These are phyloP conservation scores for Ammodytes marinus DNA, from an alignment of 2,113 vertebrate species.

Conservation along the genomic window DNA sequence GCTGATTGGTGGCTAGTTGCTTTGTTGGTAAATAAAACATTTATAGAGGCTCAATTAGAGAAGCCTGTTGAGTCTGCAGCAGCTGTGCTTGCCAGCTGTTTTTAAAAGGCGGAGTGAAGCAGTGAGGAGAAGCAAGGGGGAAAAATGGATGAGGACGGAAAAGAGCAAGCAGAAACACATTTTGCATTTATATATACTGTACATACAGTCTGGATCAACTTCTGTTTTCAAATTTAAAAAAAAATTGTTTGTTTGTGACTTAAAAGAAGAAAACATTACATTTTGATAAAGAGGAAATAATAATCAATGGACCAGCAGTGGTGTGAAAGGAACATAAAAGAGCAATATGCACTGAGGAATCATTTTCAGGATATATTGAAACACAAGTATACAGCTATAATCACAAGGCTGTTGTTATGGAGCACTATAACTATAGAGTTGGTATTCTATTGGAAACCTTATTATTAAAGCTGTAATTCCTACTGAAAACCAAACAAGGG, in stretches of 20 bases:
- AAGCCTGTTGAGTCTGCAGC: constrained; percentile 76
- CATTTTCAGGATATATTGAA: too few species aligned
- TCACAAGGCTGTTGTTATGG: too few species aligned
- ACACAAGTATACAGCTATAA: too few species aligned
- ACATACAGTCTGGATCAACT: not conserved
- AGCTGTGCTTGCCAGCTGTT: constrained; percentile 83
- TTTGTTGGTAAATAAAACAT: constrained; percentile 83
- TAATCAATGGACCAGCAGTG: too few species aligned
- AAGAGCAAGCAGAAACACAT: constrained; percentile 4
- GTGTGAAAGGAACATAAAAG: too few species aligned
- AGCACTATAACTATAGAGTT: not conserved
- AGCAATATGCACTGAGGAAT: not conserved
- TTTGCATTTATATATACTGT: not conserved
- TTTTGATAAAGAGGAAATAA: too few species aligned
- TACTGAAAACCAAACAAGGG: not conserved
- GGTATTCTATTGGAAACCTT: not conserved
- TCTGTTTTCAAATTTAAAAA: not conserved
- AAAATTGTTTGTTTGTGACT: not conserved
- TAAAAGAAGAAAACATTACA: not conserved
- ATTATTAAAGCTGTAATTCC: not conserved
- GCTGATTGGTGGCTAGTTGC: constrained; percentile 71
- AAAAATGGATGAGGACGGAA: constrained; percentile 2
- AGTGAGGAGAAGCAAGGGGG: constrained; percentile 28
- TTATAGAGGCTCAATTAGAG: constrained; percentile 79
- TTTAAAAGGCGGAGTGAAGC: constrained; percentile 52